phyloP scores from a whole-genome alignment of 2,888 invertebrate genomes.

The Iphiclides podalirius region DNA sequence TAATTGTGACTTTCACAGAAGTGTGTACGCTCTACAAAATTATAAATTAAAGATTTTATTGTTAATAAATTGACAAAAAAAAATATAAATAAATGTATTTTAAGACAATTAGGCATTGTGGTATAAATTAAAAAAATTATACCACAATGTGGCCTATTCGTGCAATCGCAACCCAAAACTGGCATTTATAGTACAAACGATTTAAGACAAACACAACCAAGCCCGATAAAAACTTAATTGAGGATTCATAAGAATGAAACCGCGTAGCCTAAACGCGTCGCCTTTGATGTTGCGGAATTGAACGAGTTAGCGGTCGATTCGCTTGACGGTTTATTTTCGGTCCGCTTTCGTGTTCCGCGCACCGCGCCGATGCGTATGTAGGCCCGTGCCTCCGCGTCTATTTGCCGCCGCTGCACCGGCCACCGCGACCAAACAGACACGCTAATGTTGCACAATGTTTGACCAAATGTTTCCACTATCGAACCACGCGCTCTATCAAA shows the following conservation, averaged over 20 bases:
- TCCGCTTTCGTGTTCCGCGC: slow-evolving; percentile 37
- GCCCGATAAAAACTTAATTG: slow-evolving; percentile 2
- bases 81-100: too few species aligned
- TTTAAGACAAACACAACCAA: too few species aligned
- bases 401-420: slow-evolving; percentile 45
- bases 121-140: too few species aligned
- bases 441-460: slow-evolving; percentile 72
- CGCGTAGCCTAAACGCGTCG: slow-evolving; percentile 28
- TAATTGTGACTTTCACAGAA: too few species aligned
- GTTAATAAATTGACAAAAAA: too few species aligned
- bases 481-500: slow-evolving; percentile 71
- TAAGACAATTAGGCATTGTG: too few species aligned
- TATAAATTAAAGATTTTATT: too few species aligned
- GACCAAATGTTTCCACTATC: slow-evolving; percentile 69
- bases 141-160: too few species aligned
- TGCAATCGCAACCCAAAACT: too few species aligned
- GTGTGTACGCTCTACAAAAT: too few species aligned
- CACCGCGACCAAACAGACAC: slow-evolving; percentile 54
- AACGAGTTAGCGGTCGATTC: slow-evolving; percentile 68
- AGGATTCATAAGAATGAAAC: slow-evolving; percentile 7
- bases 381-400: slow-evolving; percentile 52
- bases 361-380: slow-evolving; percentile 51
- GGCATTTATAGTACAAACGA: too few species aligned
- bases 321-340: slow-evolving; percentile 62
- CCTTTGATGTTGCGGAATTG: slow-evolving; percentile 70